Base-by-base conservation (phyloP, 1,140 invertebrate species). In the Panulirus ornatus region DNA sequence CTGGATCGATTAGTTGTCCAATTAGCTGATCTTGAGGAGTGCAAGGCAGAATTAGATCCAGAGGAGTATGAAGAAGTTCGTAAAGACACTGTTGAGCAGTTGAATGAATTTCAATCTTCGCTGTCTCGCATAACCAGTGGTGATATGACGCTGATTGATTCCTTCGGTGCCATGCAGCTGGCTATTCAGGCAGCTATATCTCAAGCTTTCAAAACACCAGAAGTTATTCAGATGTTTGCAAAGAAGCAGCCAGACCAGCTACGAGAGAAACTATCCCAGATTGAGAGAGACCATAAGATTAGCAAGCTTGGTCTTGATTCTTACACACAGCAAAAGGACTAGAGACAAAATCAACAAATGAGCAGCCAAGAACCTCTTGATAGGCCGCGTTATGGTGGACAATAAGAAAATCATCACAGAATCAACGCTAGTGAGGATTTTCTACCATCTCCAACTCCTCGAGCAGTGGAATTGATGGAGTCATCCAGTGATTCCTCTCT, bases 151-250 rank as follows among this genome's bases (percentile, higher is more conserved):
- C 93, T 97, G 66, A 94, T 97, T 19, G 96, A 96, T 94, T 93
- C 96, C 75, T 92, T 96, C 16, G 95, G 95, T 92, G 94, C 95
- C 11, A 95, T 96, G 94, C 96, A 96, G 93, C 92, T 96, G 94
- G 96, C 96, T 11, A 97, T 96, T 76, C 96, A 96, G 94, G 96
- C 96, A 92, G 96, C 96, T 79, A 97, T 97, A 38, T 96, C 96
- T 91, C 94, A 96, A 93, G 96, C 96, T 9, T 97, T 97, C 93
- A 95, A 96, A 94, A 97, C 96, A 6, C 96, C 97, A 40, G 96
- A 96, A 93, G 96, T 97, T 0, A 97, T 97, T 34, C 93, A 95
- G 92, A 95, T 97, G 94, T 97, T 97, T 95, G 96, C 96, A 16
- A 96, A 95, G 93, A 95, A 96, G 92, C 96, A 97, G 92, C 96